Evolutionary conservation across 1,140 invertebrate species (phyloP).

Genomic region (Phymastichus coffea): DNA sequence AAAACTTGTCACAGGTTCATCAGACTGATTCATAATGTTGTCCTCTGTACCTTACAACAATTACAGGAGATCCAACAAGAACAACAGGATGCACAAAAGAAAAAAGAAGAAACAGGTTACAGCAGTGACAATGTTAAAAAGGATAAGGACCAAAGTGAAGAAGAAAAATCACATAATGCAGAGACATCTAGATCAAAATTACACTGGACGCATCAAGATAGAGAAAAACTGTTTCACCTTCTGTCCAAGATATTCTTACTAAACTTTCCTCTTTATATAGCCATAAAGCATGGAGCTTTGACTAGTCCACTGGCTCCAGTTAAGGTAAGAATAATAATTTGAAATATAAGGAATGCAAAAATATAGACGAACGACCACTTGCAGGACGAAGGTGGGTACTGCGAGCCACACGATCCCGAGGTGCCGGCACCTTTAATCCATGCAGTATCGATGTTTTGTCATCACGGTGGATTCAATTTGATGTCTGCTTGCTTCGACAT

Average conservation of each 20-base stretch:
- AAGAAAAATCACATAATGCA: slow-evolving; percentile 30
- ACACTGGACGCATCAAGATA: slow-evolving; percentile 72
- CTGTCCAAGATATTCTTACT: slow-evolving; percentile 80
- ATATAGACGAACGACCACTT: neutral
- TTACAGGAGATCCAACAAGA: slow-evolving; percentile 70
- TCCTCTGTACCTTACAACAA: slow-evolving; percentile 72
- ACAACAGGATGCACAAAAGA: slow-evolving; percentile 48
- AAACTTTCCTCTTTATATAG: slow-evolving; percentile 90
- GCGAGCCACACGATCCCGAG: slow-evolving; percentile 90
- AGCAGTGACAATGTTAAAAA: slow-evolving; percentile 40
- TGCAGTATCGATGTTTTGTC: slow-evolving; percentile 89
- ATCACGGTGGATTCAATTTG: slow-evolving; percentile 81
- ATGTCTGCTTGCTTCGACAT: slow-evolving; percentile 84
- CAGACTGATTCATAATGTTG: slow-evolving; percentile 78
- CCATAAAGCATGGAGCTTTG: slow-evolving; percentile 75
- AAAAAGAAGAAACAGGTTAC: slow-evolving; percentile 36
- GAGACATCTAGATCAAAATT: slow-evolving; percentile 27
- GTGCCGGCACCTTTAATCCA: slow-evolving; percentile 85
- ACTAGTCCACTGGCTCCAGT: slow-evolving; percentile 50
- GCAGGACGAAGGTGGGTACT: slow-evolving; percentile 64
- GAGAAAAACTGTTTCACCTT: slow-evolving; percentile 75
- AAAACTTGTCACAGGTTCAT: slow-evolving; percentile 90
- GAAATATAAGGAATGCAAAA: neutral
- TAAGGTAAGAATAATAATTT: slow-evolving; percentile 40
- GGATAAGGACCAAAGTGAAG: slow-evolving; percentile 34